These are phyloP conservation scores for Phragmatobia fuliginosa DNA, from an alignment of 2,888 invertebrate species.

Conservation along the genomic window DNA sequence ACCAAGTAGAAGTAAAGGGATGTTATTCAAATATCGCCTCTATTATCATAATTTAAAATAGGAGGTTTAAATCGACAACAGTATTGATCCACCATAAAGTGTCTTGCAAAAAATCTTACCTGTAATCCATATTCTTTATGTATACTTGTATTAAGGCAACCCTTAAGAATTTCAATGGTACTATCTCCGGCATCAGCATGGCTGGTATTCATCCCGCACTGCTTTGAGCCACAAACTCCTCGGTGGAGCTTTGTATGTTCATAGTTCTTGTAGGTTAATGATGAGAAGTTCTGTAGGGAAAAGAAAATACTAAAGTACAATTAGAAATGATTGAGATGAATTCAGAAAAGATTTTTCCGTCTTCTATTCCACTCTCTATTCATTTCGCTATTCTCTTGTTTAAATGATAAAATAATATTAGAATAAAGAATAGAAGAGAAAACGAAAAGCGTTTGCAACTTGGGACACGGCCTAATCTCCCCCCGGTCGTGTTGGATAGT, in stretches of 20 bases:
- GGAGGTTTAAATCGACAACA: too few relatives aligned
- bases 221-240: constrained; percentile 75
- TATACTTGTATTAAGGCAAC: constrained; percentile 71
- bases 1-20: too few relatives aligned
- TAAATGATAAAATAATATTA: too few relatives aligned
- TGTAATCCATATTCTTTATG: constrained; percentile 76
- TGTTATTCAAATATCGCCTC: too few relatives aligned
- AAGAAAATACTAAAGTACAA: neutral
- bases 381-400: too few relatives aligned
- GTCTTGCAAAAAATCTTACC: constrained; percentile 60
- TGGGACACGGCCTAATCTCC: too few relatives aligned
- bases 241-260: constrained; percentile 77
- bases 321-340: neutral
- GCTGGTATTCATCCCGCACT: constrained; percentile 72
- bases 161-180: constrained; percentile 61
- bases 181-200: constrained; percentile 67
- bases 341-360: neutral
- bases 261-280: constrained; percentile 73
- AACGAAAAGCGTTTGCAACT: too few relatives aligned
- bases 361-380: too few relatives aligned
- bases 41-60: too few relatives aligned
- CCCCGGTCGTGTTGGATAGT: too few relatives aligned
- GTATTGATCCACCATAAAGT: too few relatives aligned
- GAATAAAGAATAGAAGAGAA: too few relatives aligned
- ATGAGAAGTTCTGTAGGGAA: constrained; percentile 72